Base-by-base conservation (phyloP, 2,888 invertebrate genomes). In the Anoncus sp. region DNA sequence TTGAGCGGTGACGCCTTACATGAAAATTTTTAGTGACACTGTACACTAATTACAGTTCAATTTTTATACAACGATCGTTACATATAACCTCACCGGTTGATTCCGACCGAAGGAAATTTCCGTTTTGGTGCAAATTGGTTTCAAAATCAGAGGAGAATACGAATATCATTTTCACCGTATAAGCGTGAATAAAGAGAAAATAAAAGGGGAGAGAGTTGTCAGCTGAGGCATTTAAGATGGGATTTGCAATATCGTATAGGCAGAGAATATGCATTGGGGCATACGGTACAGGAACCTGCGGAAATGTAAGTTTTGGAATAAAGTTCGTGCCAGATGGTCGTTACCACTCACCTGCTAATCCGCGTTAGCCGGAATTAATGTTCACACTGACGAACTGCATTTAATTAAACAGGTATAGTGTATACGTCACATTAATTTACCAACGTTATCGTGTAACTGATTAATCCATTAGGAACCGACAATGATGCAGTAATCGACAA, bases 311-410 rank as follows among this genome's bases (percentile, higher is more conserved):
- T 72, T 77, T 47, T 24, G 47, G 55, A 72, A 72, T 55, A 62
- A 60, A 62, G 76, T 77, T 77, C 72, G 72, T 77, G 76, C 72
- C 53, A 14, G 27, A 22, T 55, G 76, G 62, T 38, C 53, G 40
- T 77, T 77, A 72, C 47, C 31, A 47, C 55, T 53, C 53, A 40
- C 49, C 14, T 47, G 24, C 43, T 40, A 53, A 43, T 10, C 31
- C 16, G 47, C 31, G 47, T 22, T 62, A 77, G 31, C 72, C 62
- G 16, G 55, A 67, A 72, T 72, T 62, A 77, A 66, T 14, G 31
- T 72, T 67, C 66, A 72, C 72, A 72, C 71, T 66, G 76, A 72
- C 49, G 53, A 40, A 72, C 62, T 20, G 47, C 45, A 53, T 67
- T 71, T 71, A 60, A 76, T 74, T 70, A 38, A 40, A 65, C 38